Evolutionary conservation across 1,140 invertebrate genomes (phyloP), one percentile per base, ranked within the genome.

Genomic region (Musca vetustissima): DNA sequence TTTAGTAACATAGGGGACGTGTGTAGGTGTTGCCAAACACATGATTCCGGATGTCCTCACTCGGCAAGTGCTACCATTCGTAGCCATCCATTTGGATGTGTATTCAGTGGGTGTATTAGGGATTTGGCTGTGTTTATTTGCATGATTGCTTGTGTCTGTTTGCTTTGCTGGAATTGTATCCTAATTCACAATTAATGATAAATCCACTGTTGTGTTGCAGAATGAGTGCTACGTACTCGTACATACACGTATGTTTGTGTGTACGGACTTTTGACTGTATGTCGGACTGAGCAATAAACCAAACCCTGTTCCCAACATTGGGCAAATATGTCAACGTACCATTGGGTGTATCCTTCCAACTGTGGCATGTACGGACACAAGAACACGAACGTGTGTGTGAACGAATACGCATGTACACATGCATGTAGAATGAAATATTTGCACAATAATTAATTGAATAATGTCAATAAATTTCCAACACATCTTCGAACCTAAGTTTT

Each of bases 391-490:
- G 32, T 43, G 13, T 50, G 43, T 50, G 14, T 48, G 43, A 32
- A 17, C 24, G 47, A 19, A 43, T 28, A 28, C 19, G 47, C 8
- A 28, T 69, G 15, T 17, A 21, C 6, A 25, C 21, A 13, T 64
- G 19, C 32, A 13, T 64, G 19, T 43, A 21, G 57, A 28, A 49
- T 71, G 76, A 80, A 80, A 80, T 80, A 80, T 80, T 80, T 80
- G 73, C 74, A 80, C 76, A 78, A 78, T 78, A 80, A 80, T 80
- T 78, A 80, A 80, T 80, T 80, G 78, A 80, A 75, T 77, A 80
- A 80, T 80, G 76, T 78, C 78, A 80, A 80, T 78, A 80, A 76
- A 77, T 75, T 80, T 80, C 77, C 76, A 77, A 79, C 78, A 79
- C 78, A 79, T 79, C 73, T 43, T 43, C 36, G 36, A 43, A 43